Conservation (phyloP, 1,140 invertebrate species). For the Drosophila rufa region DNA sequence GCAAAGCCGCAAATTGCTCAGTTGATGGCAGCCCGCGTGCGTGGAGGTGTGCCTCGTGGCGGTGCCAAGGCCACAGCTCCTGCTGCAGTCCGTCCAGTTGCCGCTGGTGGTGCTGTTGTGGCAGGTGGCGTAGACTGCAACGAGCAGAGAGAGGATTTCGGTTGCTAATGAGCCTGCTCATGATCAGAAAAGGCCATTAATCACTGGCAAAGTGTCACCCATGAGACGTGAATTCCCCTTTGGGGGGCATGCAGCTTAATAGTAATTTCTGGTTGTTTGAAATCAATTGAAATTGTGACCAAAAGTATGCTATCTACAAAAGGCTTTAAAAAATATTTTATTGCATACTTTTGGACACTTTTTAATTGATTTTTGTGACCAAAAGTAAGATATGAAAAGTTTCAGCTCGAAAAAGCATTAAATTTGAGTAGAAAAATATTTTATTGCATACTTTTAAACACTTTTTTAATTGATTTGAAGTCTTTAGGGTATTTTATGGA, state of each 20-base stretch:
- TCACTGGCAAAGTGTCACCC: conserved; percentile 3
- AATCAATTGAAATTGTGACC: not conserved
- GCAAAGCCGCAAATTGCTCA: conserved; percentile 88
- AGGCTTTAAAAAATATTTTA: too few relatives aligned
- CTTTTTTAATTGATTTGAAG: too few relatives aligned
- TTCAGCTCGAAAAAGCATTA: too few relatives aligned
- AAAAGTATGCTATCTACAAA: too few relatives aligned
- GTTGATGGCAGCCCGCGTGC: conserved; percentile 87
- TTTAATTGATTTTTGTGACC: too few relatives aligned
- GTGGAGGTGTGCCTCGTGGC: conserved; percentile 88
- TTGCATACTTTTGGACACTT: too few relatives aligned
- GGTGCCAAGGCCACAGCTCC: conserved; percentile 88
- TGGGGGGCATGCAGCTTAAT: too few relatives aligned
- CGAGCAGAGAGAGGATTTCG: conserved; percentile 19
- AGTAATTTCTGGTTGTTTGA: not conserved
- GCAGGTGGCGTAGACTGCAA: conserved; percentile 85
- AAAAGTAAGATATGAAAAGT: too few relatives aligned
- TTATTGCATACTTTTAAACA: too few relatives aligned
- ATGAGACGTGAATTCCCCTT: not conserved
- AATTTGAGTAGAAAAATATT: too few relatives aligned
- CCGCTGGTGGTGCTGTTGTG: conserved; percentile 85
- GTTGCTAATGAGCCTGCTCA: conserved; percentile 46
- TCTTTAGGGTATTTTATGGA: too few relatives aligned
- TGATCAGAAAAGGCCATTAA: conserved; percentile 18
- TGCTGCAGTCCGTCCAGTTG: conserved; percentile 88